Conservation (phyloP, 2,888 invertebrate species). For the Leptinotarsa rubiginosa region DNA sequence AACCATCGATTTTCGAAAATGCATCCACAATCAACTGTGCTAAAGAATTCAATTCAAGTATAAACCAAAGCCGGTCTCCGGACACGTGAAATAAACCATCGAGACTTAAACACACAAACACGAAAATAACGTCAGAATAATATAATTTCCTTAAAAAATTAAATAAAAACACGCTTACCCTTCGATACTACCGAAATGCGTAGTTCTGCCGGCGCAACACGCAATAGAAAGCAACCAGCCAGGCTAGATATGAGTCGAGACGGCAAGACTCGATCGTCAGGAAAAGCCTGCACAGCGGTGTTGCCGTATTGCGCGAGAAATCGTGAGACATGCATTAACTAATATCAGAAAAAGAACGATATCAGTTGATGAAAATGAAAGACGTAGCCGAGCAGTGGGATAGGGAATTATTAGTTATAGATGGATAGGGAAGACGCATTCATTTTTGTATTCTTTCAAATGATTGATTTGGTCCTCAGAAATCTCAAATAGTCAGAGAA, state of each 20-base stretch:
- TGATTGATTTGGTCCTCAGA: no score
- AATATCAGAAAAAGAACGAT: neutral
- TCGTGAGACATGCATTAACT: neutral
- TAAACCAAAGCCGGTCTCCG: conserved; percentile 29
- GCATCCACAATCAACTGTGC: conserved; percentile 15
- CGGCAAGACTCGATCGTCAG: conserved; percentile 27
- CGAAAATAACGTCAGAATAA: neutral
- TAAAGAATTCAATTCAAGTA: neutral
- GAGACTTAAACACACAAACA: neutral
- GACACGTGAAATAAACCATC: neutral
- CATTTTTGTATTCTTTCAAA: no score
- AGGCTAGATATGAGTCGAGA: conserved; percentile 27
- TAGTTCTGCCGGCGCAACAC: conserved; percentile 56
- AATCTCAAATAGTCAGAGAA: no score
- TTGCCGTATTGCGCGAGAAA: conserved; percentile 2
- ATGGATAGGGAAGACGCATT: no score
- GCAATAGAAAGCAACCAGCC: conserved; percentile 49
- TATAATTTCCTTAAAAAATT: neutral
- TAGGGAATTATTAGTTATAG: no score
- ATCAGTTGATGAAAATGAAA: neutral
- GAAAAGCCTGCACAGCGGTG: conserved; percentile 20
- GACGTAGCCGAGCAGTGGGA: no score
- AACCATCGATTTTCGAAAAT: conserved; percentile 29
- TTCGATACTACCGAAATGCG: conserved; percentile 55
- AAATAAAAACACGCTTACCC: conserved; percentile 50